phyloP scores from a whole-genome alignment of 2,113 vertebrate species.

The Dryoscopus gambensis region DNA sequence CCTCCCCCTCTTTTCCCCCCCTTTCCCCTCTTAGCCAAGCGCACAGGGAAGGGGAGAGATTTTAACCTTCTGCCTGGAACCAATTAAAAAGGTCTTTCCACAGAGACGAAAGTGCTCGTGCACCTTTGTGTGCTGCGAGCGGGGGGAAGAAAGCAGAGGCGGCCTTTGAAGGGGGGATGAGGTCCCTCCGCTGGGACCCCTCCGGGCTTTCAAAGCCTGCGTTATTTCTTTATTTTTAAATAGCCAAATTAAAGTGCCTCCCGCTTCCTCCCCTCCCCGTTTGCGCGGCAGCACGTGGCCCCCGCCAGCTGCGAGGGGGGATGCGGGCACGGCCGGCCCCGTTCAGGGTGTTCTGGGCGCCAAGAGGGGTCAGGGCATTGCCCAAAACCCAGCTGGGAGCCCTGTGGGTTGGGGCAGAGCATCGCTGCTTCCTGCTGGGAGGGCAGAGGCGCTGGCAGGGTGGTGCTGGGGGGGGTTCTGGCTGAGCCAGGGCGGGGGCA shows the following conservation, averaged over 20 bases:
- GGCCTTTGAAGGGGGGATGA: conserved; percentile 69
- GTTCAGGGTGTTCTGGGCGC: rapidly evolving
- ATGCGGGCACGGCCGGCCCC: not conserved
- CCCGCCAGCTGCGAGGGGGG: not conserved
- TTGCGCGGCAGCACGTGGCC: not conserved
- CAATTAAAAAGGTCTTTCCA: conserved; percentile 75
- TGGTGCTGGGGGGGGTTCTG: not conserved
- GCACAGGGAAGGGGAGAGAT: conserved; percentile 46
- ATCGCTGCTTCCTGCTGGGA: not conserved
- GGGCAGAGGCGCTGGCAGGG: not conserved
- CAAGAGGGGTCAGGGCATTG: not conserved
- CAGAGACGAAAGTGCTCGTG: conserved; percentile 61
- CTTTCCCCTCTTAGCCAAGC: not conserved
- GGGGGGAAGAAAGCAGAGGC: conserved; percentile 67
- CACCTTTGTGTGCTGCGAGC: conserved; percentile 57
- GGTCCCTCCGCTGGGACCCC: conserved; percentile 70
- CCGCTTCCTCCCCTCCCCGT: conserved; percentile 6
- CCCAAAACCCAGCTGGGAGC: not conserved
- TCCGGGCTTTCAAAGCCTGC: conserved; percentile 65
- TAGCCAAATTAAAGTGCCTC: conserved; percentile 68
- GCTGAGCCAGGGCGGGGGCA: not conserved
- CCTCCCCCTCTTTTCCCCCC: not conserved
- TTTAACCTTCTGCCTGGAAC: conserved; percentile 75
- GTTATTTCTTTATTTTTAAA: conserved; percentile 71
- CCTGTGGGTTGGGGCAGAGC: not conserved